Percentiles rank a stretch among this genome's conserved stretches.
Evolutionary conservation across 2,888 invertebrate genomes (phyloP).

Genomic region (Frankliniella fusca): DNA sequence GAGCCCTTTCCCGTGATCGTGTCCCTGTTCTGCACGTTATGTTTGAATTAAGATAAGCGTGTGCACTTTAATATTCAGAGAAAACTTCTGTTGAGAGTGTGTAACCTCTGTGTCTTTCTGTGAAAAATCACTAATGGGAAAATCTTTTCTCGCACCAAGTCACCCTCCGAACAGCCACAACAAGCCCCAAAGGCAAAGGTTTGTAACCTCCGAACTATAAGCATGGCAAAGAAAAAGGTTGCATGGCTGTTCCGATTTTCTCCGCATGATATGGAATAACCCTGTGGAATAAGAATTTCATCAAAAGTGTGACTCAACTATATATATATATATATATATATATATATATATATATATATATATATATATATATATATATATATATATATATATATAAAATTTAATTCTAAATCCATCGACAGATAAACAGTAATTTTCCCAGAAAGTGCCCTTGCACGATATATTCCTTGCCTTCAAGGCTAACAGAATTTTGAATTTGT

Average conservation of each 20-base stretch:
- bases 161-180: neutral
- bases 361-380: too few species aligned
- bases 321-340: too few species aligned
- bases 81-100: neutral
- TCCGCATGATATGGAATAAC: neutral
- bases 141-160: neutral
- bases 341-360: too few species aligned
- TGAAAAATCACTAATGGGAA: slow-evolving; percentile 17
- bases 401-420: too few species aligned
- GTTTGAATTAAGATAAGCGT: neutral
- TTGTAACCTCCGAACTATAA: neutral
- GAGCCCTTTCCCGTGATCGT: too few species aligned
- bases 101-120: slow-evolving; percentile 12
- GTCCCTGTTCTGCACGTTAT: too few species aligned
- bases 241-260: neutral
- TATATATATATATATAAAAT: too few species aligned
- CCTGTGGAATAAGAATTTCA: neutral
- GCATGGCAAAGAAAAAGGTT: neutral
- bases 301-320: too few species aligned
- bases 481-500: too few species aligned
- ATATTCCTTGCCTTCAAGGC: too few species aligned
- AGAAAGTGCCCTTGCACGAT: too few species aligned
- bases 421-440: too few species aligned
- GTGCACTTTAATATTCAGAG: neutral
- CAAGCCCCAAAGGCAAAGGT: slow-evolving; percentile 2